Percentiles rank a stretch among this genome's conserved stretches.
Conservation (phyloP, 2,888 invertebrate genomes). For the Xestia ashworthii region DNA sequence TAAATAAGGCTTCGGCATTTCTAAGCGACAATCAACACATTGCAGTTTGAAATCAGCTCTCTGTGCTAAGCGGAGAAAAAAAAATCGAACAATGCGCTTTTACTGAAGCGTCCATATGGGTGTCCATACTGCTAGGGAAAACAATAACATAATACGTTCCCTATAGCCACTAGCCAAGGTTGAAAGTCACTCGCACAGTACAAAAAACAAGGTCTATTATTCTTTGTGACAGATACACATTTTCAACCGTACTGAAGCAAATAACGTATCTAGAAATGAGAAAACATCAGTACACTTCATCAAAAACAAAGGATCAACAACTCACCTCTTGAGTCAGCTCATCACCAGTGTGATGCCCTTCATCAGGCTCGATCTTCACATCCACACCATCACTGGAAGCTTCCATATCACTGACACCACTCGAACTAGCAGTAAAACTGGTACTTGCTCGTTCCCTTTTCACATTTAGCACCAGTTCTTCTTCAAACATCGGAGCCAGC, state of each 20-base stretch:
- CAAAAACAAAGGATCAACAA: conserved; percentile 15
- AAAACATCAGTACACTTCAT: neutral
- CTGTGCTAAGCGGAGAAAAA: neutral
- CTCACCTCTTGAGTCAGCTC: conserved; percentile 90
- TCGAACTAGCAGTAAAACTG: conserved; percentile 88
- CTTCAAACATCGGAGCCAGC: conserved; percentile 85
- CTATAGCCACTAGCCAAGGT: neutral
- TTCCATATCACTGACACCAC: conserved; percentile 89
- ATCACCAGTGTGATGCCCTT: conserved; percentile 87
- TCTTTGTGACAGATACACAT: neutral
- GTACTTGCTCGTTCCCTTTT: conserved; percentile 89
- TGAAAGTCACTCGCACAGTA: neutral
- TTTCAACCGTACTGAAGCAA: neutral
- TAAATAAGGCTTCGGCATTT: neutral
- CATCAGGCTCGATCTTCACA: conserved; percentile 86
- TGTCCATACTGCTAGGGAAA: neutral
- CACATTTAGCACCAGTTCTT: conserved; percentile 82
- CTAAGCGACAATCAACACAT: neutral
- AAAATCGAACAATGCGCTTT: neutral
- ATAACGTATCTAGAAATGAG: neutral
- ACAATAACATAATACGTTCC: too few species aligned
- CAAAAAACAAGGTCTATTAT: neutral
- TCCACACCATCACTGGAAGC: conserved; percentile 79
- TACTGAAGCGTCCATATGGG: neutral
- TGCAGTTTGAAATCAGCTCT: neutral